These are phyloP conservation scores for Tholera decimalis DNA, from an alignment of 2,888 invertebrate species.

Conservation along the genomic window DNA sequence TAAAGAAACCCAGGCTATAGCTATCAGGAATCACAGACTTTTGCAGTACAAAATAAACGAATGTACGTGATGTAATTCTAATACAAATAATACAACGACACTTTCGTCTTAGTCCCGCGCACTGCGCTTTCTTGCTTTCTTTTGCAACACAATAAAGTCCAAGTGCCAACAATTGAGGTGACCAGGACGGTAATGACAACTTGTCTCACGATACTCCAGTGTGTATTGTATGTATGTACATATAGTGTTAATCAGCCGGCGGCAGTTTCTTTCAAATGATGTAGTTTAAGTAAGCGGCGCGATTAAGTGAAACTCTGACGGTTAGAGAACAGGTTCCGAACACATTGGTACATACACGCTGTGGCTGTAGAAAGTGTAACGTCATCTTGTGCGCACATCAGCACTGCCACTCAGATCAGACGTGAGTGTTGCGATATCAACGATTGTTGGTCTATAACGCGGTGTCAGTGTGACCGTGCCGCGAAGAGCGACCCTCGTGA, in stretches of 20 bases:
- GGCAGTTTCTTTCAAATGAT: conserved; percentile 38
- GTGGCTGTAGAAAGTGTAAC: conserved; percentile 41
- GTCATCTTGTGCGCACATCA: background rate
- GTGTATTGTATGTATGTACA: background rate
- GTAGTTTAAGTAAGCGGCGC: conserved; percentile 43
- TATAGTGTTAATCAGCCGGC: background rate
- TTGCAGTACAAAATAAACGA: too few species aligned
- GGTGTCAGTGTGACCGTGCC: background rate
- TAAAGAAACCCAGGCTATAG: too few species aligned
- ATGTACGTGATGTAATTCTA: too few species aligned
- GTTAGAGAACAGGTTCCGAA: conserved; percentile 31
- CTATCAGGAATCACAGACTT: too few species aligned
- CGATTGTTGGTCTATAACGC: background rate
- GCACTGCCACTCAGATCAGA: background rate
- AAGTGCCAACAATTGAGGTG: background rate
- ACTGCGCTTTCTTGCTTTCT: conserved; percentile 12
- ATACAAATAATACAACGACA: background rate
- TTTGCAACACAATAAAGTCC: conserved; percentile 13
- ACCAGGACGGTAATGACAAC: background rate
- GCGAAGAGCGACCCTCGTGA: background rate
- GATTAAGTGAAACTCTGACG: conserved; percentile 50
- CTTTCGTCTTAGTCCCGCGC: background rate
- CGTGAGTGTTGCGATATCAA: background rate
- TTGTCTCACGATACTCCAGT: background rate
- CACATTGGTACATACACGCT: conserved; percentile 15